Evolutionary conservation across 2,888 invertebrate genomes (phyloP).

Genomic region (Euplagia quadripunctaria): DNA sequence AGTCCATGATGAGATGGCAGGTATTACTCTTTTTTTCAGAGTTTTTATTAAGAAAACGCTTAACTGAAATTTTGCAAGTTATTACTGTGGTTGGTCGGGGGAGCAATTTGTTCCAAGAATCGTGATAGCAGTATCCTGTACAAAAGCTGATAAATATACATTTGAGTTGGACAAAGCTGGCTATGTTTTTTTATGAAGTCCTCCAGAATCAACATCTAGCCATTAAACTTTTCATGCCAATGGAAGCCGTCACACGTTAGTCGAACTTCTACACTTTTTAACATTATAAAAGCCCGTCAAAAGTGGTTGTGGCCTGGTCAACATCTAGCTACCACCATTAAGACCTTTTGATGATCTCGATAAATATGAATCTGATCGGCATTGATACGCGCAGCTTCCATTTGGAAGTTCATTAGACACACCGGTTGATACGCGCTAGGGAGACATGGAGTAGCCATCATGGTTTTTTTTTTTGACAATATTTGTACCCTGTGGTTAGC

Average conservation of each 20-base stretch:
- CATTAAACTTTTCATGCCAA: not conserved
- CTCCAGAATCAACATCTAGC: not conserved
- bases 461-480: not conserved
- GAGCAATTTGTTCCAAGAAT: no score
- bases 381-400: conserved; percentile 83
- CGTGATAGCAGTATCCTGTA: no score
- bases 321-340: conserved; percentile 73
- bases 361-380: conserved; percentile 83
- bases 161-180: not conserved
- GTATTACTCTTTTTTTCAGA: no score
- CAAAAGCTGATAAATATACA: not conserved
- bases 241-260: conserved; percentile 30
- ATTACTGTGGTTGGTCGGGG: no score
- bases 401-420: conserved; percentile 84
- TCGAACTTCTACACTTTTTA: conserved; percentile 61
- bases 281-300: conserved; percentile 62
- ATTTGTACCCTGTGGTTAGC: no score
- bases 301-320: conserved; percentile 45
- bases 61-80: no score
- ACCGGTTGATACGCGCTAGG: conserved; percentile 63
- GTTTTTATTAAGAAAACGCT: no score
- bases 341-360: conserved; percentile 76
- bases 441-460: conserved; percentile 49
- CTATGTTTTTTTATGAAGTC: not conserved
- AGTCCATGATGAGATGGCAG: no score